These are phyloP conservation scores for Brachionus calyciflorus DNA, from an alignment of 1,140 invertebrate genomes.

Conservation along the genomic window DNA sequence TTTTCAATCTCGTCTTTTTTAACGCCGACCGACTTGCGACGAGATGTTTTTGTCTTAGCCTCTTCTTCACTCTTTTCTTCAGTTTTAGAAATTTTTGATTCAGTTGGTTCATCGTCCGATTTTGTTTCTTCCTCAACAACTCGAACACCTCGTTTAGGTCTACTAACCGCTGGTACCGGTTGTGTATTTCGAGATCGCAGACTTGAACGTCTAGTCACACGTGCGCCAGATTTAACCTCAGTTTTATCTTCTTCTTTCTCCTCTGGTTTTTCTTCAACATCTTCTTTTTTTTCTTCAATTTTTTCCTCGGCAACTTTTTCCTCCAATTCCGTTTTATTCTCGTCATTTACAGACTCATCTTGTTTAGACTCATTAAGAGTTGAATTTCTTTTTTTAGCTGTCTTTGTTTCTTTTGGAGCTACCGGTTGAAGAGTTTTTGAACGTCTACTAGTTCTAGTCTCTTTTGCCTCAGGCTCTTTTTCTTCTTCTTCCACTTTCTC, in stretches of 20 bases:
- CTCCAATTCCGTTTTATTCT: too few relatives aligned
- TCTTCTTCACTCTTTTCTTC: not conserved
- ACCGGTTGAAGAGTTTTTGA: too few relatives aligned
- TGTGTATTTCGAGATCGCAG: not conserved
- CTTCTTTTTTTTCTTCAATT: not conserved
- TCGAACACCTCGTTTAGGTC: not conserved
- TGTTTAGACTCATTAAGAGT: too few relatives aligned
- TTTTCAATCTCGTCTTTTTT: not conserved
- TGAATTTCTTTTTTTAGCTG: too few relatives aligned
- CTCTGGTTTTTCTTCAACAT: not conserved
- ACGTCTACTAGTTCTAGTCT: too few relatives aligned
- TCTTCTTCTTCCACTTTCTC: too few relatives aligned
- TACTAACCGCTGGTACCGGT: not conserved
- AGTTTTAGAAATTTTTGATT: not conserved
- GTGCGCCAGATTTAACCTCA: too few relatives aligned
- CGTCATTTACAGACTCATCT: too few relatives aligned
- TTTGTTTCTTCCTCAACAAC: not conserved
- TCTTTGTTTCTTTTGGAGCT: too few relatives aligned
- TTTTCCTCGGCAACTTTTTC: not conserved
- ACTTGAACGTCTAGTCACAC: not conserved
- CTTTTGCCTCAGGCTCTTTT: too few relatives aligned
- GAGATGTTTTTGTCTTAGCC: not conserved
- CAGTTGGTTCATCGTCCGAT: not conserved
- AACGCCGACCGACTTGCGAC: not conserved
- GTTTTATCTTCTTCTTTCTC: too few relatives aligned